Percentiles rank a stretch among this genome's conserved stretches.
phyloP scores from a whole-genome alignment of 2,113 vertebrate genomes.

The Periophthalmus modestus region DNA sequence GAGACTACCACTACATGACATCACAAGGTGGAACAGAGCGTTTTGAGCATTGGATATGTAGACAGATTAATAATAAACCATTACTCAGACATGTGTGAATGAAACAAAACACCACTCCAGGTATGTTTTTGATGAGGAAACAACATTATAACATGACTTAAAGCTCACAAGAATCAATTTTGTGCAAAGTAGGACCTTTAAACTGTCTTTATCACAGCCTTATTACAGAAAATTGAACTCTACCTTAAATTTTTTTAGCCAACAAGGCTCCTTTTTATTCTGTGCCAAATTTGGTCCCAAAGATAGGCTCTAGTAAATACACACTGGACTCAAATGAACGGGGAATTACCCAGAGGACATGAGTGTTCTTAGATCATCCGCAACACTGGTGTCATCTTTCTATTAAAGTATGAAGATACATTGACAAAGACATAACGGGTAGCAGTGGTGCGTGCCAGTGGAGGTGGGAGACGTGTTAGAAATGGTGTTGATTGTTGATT shows the following conservation, averaged over 20 bases:
- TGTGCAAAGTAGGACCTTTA: neutral
- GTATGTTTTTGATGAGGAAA: too few relatives aligned
- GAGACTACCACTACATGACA: too few relatives aligned
- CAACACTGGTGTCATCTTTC: neutral
- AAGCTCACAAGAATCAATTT: too few relatives aligned
- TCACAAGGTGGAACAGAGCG: too few relatives aligned
- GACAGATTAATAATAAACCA: too few relatives aligned
- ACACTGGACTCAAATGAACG: slow-evolving; percentile 35
- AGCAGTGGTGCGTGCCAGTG: too few relatives aligned
- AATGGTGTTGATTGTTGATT: neutral
- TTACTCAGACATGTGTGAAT: too few relatives aligned
- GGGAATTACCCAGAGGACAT: slow-evolving; percentile 43
- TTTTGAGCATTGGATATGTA: too few relatives aligned
- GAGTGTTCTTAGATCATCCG: neutral
- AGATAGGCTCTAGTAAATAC: slow-evolving; percentile 45
- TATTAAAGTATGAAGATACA: neutral
- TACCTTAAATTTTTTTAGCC: slow-evolving; percentile 48
- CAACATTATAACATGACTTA: too few relatives aligned
- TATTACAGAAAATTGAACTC: slow-evolving; percentile 53
- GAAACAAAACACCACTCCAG: too few relatives aligned
- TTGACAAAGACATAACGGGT: neutral
- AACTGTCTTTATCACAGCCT: slow-evolving; percentile 27
- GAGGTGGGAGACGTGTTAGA: too few relatives aligned
- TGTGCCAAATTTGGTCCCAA: slow-evolving; percentile 53
- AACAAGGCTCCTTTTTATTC: slow-evolving; percentile 65